These are phyloP conservation scores for Acleris laterana DNA, from an alignment of 2,888 invertebrate genomes.

Conservation along the genomic window DNA sequence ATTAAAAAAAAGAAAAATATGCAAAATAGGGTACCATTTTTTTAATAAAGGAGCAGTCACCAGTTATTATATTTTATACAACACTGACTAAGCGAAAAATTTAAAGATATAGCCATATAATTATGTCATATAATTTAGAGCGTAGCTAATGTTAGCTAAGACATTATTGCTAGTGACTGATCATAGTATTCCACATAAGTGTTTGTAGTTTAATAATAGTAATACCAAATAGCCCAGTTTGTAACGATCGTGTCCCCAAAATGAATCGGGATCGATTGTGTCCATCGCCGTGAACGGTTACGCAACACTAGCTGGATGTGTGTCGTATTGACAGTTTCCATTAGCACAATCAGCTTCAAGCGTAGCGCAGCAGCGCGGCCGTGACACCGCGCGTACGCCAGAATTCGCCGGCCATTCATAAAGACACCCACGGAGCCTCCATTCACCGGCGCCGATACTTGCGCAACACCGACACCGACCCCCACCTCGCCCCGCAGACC, in stretches of 20 bases:
- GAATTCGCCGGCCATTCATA: conserved; percentile 82
- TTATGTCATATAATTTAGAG: no score
- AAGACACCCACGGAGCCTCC: conserved; percentile 76
- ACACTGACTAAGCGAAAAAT: no score
- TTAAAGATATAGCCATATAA: no score
- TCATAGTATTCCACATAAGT: no score
- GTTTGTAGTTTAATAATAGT: no score
- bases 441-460: conserved; percentile 78
- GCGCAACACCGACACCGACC: conserved; percentile 73
- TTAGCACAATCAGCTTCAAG: conserved; percentile 66
- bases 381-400: conserved; percentile 80
- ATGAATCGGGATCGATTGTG: not conserved
- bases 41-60: no score
- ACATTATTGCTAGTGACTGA: no score
- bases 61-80: no score
- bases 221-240: no score
- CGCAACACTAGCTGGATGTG: conserved; percentile 44
- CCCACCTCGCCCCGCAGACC: conserved; percentile 54
- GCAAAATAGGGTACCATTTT: no score
- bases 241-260: not conserved
- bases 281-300: conserved; percentile 16
- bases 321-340: conserved; percentile 67
- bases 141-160: no score
- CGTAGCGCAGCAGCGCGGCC: conserved; percentile 58
- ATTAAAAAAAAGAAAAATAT: no score